These are phyloP conservation scores for Brienomyrus brachyistius DNA, from an alignment of 2,113 vertebrate genomes.

Conservation along the genomic window DNA sequence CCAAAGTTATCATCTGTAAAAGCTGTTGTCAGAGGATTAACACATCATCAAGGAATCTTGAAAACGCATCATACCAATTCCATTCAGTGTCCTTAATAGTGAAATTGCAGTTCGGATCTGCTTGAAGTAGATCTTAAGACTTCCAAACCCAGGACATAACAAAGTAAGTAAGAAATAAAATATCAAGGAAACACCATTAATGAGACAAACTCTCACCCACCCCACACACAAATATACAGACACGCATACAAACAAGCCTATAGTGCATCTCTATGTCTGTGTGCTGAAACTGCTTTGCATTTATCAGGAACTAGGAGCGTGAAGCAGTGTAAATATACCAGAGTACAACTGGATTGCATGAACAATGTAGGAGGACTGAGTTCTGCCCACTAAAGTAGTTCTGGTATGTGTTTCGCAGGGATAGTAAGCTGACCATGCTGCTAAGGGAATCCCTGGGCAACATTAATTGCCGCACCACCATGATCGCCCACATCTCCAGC, in stretches of 20 bases:
- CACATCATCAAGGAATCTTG: background rate
- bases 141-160: background rate
- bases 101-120: background rate
- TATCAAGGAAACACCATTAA: background rate
- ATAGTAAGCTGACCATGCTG: slow-evolving; percentile 88
- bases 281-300: background rate
- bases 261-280: background rate
- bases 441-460: slow-evolving; percentile 86
- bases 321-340: background rate
- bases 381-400: background rate
- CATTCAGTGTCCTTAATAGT: background rate
- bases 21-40: background rate
- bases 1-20: background rate
- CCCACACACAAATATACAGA: background rate
- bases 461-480: slow-evolving; percentile 81
- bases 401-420: slow-evolving; percentile 61
- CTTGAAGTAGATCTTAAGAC: background rate
- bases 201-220: background rate
- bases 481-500: slow-evolving; percentile 83
- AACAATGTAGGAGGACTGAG: background rate
- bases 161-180: background rate
- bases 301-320: background rate
- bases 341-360: background rate
- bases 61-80: background rate
- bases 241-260: background rate